Evolutionary conservation across 1,140 invertebrate species (phyloP).

Genomic region (Drosophila truncata): DNA sequence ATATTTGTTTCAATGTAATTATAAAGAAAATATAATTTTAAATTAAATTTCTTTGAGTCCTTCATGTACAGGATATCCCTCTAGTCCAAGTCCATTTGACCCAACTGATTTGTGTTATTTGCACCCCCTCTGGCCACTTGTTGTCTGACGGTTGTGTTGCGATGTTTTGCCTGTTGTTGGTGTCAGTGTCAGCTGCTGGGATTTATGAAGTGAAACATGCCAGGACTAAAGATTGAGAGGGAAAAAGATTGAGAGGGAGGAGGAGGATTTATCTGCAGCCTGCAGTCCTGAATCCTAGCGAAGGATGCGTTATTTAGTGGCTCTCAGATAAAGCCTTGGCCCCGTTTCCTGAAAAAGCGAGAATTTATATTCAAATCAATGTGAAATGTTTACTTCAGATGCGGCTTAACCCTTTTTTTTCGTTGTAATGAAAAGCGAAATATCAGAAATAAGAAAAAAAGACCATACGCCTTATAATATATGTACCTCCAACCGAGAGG

Average conservation of each 20-base stretch:
- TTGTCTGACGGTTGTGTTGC: slow-evolving; percentile 50
- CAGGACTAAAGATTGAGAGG: slow-evolving; percentile 48
- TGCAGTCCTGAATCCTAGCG: slow-evolving; percentile 15
- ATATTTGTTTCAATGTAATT: too few relatives aligned
- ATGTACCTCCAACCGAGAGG: not conserved
- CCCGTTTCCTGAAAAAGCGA: slow-evolving; percentile 24
- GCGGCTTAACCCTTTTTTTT: not conserved
- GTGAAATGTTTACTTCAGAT: not conserved
- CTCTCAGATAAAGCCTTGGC: slow-evolving; percentile 52
- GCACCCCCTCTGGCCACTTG: slow-evolving; percentile 62
- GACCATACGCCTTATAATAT: slow-evolving; percentile 10
- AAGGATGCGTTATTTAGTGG: slow-evolving; percentile 45
- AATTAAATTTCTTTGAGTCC: too few relatives aligned
- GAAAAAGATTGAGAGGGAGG: slow-evolving; percentile 55
- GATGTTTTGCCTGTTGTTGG: slow-evolving; percentile 48
- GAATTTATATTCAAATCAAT: slow-evolving; percentile 18
- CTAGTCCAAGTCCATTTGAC: not conserved
- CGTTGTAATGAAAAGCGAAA: not conserved
- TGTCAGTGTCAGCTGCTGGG: slow-evolving; percentile 77
- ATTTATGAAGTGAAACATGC: slow-evolving; percentile 79
- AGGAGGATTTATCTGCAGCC: slow-evolving; percentile 32
- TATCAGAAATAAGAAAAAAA: not conserved
- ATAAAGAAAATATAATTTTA: not conserved
- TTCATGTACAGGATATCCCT: slow-evolving; percentile 6
- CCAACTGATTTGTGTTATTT: slow-evolving; percentile 28